A percentile compares a stretch with the other conserved stretches of the same genome.
Conservation (phyloP, 2,888 invertebrate species). For the Leptopilina drosophilae region DNA sequence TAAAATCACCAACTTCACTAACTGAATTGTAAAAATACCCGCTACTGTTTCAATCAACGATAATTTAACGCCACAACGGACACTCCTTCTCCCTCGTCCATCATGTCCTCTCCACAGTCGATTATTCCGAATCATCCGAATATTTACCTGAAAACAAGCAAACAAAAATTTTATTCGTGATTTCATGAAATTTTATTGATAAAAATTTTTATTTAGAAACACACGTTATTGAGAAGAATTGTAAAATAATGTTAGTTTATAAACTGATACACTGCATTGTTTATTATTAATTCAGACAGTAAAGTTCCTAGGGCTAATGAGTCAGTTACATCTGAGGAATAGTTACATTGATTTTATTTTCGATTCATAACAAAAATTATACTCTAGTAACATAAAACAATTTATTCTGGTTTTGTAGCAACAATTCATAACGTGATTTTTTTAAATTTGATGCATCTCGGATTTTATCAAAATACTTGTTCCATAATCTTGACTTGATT, state of each 20-base stretch:
- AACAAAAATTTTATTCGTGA: background rate
- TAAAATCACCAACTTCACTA: slow-evolving; percentile 53
- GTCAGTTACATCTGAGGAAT: too few relatives aligned
- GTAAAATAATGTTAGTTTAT: background rate
- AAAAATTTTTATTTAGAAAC: background rate
- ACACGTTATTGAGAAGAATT: background rate
- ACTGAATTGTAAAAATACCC: slow-evolving; percentile 54
- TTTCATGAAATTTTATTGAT: background rate
- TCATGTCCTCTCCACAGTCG: slow-evolving; percentile 47
- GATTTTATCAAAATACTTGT: too few relatives aligned
- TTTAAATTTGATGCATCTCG: too few relatives aligned
- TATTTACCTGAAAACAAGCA: slow-evolving; percentile 18
- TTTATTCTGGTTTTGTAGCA: too few relatives aligned
- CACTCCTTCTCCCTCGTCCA: slow-evolving; percentile 56
- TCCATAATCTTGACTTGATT: too few relatives aligned
- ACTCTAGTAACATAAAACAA: too few relatives aligned
- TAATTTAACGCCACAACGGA: slow-evolving; percentile 62
- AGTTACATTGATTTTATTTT: too few relatives aligned
- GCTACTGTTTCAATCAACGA: slow-evolving; percentile 59
- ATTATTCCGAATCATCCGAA: slow-evolving; percentile 36
- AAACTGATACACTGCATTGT: too few relatives aligned
- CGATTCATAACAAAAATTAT: too few relatives aligned
- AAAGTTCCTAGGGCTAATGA: too few relatives aligned
- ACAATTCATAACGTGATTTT: too few relatives aligned
- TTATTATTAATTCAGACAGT: too few relatives aligned